Evolutionary conservation across 2,113 vertebrate species (phyloP), one percentile per base, ranked within the genome.

Genomic region (Mormyrus iriodes): DNA sequence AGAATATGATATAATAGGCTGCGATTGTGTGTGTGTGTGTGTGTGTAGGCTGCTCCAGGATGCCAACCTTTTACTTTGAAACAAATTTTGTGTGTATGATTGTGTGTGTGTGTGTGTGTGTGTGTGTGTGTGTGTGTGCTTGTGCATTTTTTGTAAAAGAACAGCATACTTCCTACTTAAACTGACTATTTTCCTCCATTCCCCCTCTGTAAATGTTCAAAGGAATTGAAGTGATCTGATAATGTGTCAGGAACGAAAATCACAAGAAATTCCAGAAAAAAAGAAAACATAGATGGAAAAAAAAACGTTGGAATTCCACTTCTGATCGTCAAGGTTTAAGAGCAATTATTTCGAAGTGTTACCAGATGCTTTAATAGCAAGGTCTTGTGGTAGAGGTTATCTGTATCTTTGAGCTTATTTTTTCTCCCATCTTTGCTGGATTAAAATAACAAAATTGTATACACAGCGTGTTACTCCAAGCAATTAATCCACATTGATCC

Each of bases 321-420:
- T 90, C 91, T 90, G 90, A 95, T 94, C 94, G 92, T 92, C 91
- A 90, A 89, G 90, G 91, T 93, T 92, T 88, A 76, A 93, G 90
- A 61, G 91, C 90, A 92, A 94, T 95, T 94, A 93, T 90, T 87
- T 85, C 88, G 90, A 94, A 95, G 88, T 93, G 93, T 91, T 94
- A 73, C 94, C 95, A 95, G 90, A 93, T 94, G 93, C 79, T 89
- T 90, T 89, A 49, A 89, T 85, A 90, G 89, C 91, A 89, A 44
- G 55, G 89, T 93, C 90, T 82, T 91, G 90, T 76, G 87, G 88
- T 88, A 89, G 88, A 91, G 90, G 84, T 93, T 92, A 91, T 93
- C 88, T 53, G 35, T 87, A 90, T 91, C 46, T 84, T 89, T 85
- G 12, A 82, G 86, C 88, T 91, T 90, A 51, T 89, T 42, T 91